Conservation (phyloP, 2,113 vertebrate genomes). For the Propithecus coquereli region DNA sequence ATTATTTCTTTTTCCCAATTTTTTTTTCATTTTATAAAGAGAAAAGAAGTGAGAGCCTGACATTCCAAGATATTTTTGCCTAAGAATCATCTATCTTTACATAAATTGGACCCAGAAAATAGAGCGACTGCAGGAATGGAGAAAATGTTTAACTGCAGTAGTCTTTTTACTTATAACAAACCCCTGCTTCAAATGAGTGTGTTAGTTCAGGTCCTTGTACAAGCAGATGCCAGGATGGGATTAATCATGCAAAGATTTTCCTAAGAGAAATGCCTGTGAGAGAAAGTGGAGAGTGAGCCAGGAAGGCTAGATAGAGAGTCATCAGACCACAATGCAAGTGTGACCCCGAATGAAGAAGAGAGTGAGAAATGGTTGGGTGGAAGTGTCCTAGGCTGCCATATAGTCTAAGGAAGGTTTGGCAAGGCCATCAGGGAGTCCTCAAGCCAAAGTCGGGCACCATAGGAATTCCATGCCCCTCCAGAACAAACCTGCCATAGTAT, state of each 20-base stretch:
- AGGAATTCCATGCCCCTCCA: not conserved
- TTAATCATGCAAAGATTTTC: conserved; percentile 20
- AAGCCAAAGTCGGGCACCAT: not conserved
- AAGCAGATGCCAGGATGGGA: not conserved
- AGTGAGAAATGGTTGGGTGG: not conserved
- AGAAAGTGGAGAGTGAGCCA: not conserved
- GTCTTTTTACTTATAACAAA: not conserved
- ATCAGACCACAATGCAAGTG: not conserved
- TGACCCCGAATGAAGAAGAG: not conserved
- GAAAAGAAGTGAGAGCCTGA: not conserved
- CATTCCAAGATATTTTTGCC: not conserved
- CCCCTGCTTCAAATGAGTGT: not conserved
- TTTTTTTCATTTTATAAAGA: conserved; percentile 23
- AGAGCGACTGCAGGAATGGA: not conserved
- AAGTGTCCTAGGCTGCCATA: not conserved
- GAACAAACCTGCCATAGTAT: not conserved
- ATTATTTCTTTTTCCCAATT: not conserved
- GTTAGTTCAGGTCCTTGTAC: not conserved
- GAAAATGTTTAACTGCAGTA: not conserved
- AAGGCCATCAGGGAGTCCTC: not conserved
- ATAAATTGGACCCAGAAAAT: conserved; percentile 7
- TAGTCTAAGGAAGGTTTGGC: not conserved
- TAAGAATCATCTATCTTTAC: not conserved
- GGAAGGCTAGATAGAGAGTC: not conserved
- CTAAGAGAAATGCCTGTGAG: not conserved